These are phyloP conservation scores for Diaperis boleti DNA, from an alignment of 2,888 invertebrate genomes.

Conservation along the genomic window DNA sequence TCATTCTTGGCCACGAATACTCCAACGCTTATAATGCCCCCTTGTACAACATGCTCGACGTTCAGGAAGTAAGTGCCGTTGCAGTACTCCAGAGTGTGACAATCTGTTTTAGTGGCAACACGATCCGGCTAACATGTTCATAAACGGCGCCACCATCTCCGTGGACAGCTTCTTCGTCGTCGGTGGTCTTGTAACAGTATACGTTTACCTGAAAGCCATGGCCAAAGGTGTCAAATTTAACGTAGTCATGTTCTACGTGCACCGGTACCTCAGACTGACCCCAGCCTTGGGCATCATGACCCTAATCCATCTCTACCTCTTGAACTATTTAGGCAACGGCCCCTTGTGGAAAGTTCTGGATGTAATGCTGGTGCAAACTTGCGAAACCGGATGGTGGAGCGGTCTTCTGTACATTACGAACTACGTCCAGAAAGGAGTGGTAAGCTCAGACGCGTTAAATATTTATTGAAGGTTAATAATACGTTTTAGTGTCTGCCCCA, in stretches of 20 bases:
- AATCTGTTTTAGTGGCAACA: slow-evolving; percentile 57
- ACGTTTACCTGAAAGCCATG: slow-evolving; percentile 58
- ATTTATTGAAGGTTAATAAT: neutral
- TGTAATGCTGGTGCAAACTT: slow-evolving; percentile 3
- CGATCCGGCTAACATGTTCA: slow-evolving; percentile 35
- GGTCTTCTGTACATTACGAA: slow-evolving; percentile 37
- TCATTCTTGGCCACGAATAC: slow-evolving; percentile 63
- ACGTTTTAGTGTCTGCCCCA: slow-evolving; percentile 53
- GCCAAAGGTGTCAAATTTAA: slow-evolving; percentile 57
- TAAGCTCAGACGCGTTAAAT: neutral
- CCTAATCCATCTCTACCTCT: slow-evolving; percentile 19
- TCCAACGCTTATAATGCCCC: slow-evolving; percentile 34
- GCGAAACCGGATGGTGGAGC: slow-evolving; percentile 33
- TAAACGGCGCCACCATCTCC: slow-evolving; percentile 66
- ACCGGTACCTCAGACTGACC: slow-evolving; percentile 57
- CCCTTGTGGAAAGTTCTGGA: slow-evolving; percentile 38
- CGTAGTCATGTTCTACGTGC: slow-evolving; percentile 50
- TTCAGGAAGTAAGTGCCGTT: slow-evolving; percentile 8
- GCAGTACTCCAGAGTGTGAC: neutral
- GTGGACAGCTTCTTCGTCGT: slow-evolving; percentile 75
- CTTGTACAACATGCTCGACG: slow-evolving; percentile 3
- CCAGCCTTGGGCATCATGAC: slow-evolving; percentile 44
- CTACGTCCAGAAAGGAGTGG: slow-evolving; percentile 7
- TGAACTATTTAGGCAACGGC: slow-evolving; percentile 33
- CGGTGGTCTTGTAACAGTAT: slow-evolving; percentile 71